Evolutionary conservation across 2,888 invertebrate species (phyloP).

Genomic region (Drosophila ezoana): DNA sequence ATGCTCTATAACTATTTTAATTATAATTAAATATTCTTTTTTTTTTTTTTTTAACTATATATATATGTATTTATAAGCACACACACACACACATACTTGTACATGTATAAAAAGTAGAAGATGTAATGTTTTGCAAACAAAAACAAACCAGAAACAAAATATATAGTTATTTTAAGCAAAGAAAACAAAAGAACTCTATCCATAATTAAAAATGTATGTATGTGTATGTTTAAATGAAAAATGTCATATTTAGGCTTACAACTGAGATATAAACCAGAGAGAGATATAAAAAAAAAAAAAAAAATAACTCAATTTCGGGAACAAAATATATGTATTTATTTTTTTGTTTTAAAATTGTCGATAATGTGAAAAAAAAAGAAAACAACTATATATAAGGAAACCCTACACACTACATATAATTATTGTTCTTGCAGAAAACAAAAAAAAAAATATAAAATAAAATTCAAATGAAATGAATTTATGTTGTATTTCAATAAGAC

Average conservation of each 20-base stretch:
- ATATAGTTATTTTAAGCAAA: constrained; percentile 54
- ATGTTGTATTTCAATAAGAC: not conserved
- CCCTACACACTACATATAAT: constrained; percentile 50
- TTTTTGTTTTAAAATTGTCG: constrained; percentile 72
- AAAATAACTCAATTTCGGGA: constrained; percentile 76
- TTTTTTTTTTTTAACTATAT: constrained; percentile 35
- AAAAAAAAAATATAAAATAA: constrained; percentile 41
- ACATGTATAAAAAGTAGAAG: constrained; percentile 46
- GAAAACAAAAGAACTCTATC: constrained; percentile 45
- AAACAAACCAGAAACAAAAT: constrained; percentile 37
- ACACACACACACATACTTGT: constrained; percentile 28
- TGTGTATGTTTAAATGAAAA: constrained; percentile 56
- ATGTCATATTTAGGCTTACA: constrained; percentile 77
- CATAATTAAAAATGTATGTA: constrained; percentile 46
- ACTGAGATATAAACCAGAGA: constrained; percentile 61
- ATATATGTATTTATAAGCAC: constrained; percentile 22
- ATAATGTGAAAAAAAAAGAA: constrained; percentile 54
- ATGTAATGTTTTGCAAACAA: constrained; percentile 27
- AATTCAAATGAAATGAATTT: constrained; percentile 32
- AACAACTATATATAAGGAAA: constrained; percentile 37
- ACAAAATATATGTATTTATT: constrained; percentile 80
- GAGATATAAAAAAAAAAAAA: constrained; percentile 22
- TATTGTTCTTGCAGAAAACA: constrained; percentile 73
- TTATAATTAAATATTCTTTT: constrained; percentile 29
- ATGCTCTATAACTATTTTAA: constrained; percentile 22